A percentile compares a stretch with the other conserved stretches of the same genome.
These are phyloP conservation scores for Rotaria magnacalcarata DNA, from an alignment of 2,888 invertebrate genomes.

Conservation along the genomic window DNA sequence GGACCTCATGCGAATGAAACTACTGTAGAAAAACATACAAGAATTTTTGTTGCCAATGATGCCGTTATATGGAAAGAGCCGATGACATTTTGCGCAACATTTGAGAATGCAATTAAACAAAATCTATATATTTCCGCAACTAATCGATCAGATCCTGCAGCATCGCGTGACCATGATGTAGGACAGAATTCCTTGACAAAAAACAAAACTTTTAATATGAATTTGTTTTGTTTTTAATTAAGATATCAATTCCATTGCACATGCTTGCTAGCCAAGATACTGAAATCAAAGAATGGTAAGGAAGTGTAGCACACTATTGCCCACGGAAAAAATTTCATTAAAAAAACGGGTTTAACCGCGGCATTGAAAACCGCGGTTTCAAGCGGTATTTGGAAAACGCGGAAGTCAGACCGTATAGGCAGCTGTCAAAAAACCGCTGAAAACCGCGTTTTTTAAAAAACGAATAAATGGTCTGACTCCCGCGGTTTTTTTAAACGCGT, in stretches of 20 bases:
- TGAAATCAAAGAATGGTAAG: background rate
- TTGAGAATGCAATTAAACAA: background rate
- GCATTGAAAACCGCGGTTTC: no score
- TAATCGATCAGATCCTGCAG: background rate
- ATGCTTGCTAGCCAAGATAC: background rate
- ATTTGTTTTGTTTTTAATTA: background rate
- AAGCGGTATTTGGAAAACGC: no score
- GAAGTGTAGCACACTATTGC: no score
- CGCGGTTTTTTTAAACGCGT: no score
- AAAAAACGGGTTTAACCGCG: no score
- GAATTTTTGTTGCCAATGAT: background rate
- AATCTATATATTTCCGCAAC: background rate
- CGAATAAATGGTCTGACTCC: no score
- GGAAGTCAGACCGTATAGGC: no score
- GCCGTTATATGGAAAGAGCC: background rate
- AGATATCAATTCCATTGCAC: background rate
- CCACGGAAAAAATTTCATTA: no score
- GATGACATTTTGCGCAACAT: background rate
- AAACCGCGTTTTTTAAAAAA: no score
- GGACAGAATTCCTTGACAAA: background rate
- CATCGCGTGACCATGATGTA: background rate
- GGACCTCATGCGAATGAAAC: background rate
- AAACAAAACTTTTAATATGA: no score
- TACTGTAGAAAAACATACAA: background rate
- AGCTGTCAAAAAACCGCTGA: no score